These are phyloP conservation scores for Seriola rivoliana DNA, from an alignment of 2,113 vertebrate species.

Conservation along the genomic window DNA sequence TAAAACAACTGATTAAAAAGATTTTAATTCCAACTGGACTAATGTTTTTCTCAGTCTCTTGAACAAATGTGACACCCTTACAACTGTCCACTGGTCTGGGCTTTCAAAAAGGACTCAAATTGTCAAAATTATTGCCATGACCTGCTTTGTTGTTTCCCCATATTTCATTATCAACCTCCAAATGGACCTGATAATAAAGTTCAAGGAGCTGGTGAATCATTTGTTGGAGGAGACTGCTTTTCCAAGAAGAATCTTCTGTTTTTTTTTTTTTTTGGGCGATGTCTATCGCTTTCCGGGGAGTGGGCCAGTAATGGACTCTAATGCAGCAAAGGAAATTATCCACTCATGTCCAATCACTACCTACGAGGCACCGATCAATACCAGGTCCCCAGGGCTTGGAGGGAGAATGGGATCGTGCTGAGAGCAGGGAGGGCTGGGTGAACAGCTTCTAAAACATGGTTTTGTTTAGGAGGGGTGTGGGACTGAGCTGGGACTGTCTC, in stretches of 20 bases:
- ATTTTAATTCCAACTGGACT: not conserved
- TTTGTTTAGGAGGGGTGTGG: not conserved
- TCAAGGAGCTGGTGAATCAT: constrained; percentile 27
- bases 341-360: constrained; percentile 81
- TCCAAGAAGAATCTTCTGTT: constrained; percentile 66
- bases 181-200: constrained; percentile 51
- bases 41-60: not conserved
- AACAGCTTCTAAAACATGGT: not conserved
- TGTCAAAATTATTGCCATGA: not conserved
- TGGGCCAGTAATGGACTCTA: constrained; percentile 80
- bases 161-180: constrained; percentile 22
- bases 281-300: constrained; percentile 76
- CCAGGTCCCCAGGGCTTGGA: constrained; percentile 63
- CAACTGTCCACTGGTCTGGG: not conserved
- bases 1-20: no score
- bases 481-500: not conserved
- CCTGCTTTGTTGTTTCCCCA: not conserved
- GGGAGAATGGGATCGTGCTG: constrained; percentile 61
- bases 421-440: constrained; percentile 37
- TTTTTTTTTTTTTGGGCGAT: constrained; percentile 51
- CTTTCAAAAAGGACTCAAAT: not conserved
- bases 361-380: constrained; percentile 78
- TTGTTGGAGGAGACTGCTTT: constrained; percentile 50
- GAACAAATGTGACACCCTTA: no score
- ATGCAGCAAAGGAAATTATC: constrained; percentile 83